Conservation (phyloP, 2,797 vertebrate species). For the Melanotaenia maccullochi region DNA sequence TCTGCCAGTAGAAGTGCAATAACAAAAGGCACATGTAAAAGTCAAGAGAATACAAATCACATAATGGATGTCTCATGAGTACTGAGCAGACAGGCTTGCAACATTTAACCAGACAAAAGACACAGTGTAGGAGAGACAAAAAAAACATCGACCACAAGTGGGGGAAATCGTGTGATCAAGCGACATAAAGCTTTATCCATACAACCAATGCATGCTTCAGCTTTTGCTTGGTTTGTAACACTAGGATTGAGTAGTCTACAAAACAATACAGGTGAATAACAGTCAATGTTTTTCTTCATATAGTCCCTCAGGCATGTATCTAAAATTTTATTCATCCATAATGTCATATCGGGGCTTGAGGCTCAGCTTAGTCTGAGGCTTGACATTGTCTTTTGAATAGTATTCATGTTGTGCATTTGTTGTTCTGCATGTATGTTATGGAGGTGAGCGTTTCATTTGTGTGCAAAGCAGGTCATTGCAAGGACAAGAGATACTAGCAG, state of each 20-base stretch:
- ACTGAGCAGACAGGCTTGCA: constrained; percentile 47
- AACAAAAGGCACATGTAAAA: constrained; percentile 79
- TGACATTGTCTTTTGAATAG: constrained; percentile 33
- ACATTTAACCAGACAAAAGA: constrained; percentile 44
- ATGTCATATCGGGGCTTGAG: constrained; percentile 43
- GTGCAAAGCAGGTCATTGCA: constrained; percentile 68
- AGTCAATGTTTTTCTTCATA: constrained; percentile 21
- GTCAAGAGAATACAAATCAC: constrained; percentile 82
- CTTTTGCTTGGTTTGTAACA: constrained; percentile 10
- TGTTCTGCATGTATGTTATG: constrained; percentile 24
- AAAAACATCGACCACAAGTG: constrained; percentile 23
- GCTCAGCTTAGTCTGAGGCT: constrained; percentile 28
- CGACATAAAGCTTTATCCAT: constrained; percentile 29
- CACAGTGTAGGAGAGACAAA: constrained; percentile 37
- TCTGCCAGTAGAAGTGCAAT: constrained; percentile 75
- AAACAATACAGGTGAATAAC: constrained; percentile 19
- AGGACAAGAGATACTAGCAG: constrained; percentile 61
- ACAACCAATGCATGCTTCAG: constrained; percentile 37
- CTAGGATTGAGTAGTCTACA: constrained; percentile 15
- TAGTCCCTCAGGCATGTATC: constrained; percentile 32
- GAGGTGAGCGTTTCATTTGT: constrained; percentile 33
- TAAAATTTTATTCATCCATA: constrained; percentile 42
- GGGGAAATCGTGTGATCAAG: constrained; percentile 19
- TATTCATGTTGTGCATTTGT: constrained; percentile 23
- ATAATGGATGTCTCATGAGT: constrained; percentile 65